These are phyloP conservation scores for Kryptolebias marmoratus DNA, from an alignment of 2,113 vertebrate genomes.

Conservation along the genomic window DNA sequence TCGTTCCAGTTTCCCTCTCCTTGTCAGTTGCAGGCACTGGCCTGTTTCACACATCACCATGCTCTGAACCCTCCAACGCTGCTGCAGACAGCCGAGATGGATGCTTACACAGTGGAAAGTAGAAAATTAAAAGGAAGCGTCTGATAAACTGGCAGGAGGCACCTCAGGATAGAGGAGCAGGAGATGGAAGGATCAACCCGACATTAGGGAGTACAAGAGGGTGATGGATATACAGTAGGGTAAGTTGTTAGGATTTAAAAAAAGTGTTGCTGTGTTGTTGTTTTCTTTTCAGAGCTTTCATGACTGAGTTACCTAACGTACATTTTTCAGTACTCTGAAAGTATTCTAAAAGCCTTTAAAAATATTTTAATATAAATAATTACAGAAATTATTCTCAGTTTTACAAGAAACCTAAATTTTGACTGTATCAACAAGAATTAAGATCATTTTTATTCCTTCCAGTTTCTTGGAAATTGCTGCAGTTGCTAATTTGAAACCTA, in stretches of 20 bases:
- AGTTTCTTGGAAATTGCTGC: background rate
- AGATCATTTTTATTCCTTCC: background rate
- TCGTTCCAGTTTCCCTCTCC: slow-evolving; percentile 45
- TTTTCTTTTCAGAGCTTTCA: background rate
- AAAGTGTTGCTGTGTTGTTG: slow-evolving; percentile 31
- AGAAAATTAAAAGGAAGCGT: slow-evolving; percentile 73
- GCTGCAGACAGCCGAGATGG: slow-evolving; percentile 69
- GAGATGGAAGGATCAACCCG: slow-evolving; percentile 69
- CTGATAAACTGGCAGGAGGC: slow-evolving; percentile 75
- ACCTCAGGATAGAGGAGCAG: slow-evolving; percentile 71
- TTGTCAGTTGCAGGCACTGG: slow-evolving; percentile 60
- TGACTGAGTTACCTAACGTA: too few relatives aligned
- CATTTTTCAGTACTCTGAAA: too few relatives aligned
- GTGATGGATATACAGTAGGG: slow-evolving; percentile 57
- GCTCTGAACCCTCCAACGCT: slow-evolving; percentile 57
- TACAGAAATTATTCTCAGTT: background rate
- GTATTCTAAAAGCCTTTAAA: background rate
- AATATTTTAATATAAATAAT: slow-evolving; percentile 25
- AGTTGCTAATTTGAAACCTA: background rate
- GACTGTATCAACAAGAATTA: background rate
- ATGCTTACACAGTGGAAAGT: slow-evolving; percentile 74
- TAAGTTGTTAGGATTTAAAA: slow-evolving; percentile 40
- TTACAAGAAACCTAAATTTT: too few relatives aligned
- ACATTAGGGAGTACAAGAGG: slow-evolving; percentile 60
- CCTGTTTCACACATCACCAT: slow-evolving; percentile 46